Base-by-base conservation (phyloP, 2,888 invertebrate genomes). In the Sphinx pinastri region DNA sequence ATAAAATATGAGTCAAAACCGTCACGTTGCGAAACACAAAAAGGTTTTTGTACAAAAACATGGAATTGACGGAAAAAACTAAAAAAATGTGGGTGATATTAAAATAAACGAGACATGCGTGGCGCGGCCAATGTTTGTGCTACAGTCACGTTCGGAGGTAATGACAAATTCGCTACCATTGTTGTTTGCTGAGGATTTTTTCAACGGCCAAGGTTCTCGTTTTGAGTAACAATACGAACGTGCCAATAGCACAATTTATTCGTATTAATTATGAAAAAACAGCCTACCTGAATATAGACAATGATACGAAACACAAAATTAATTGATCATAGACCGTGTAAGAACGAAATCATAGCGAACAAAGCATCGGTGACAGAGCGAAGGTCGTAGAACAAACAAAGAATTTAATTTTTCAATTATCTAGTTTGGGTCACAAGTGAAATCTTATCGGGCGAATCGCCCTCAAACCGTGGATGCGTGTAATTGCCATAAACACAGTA, bases 401-500 rank as follows among this genome's bases (percentile, higher is more conserved):
- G 79, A 82, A 81, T 83, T 86, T 66, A 70, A 88, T 88, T 88
- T 88, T 85, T 81, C 83, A 88, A 89, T 89, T 87, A 83, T 86
- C 85, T 85, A 83, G 82, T 83, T 86, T 84, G 82, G 91, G 91
- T 89, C 90, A 89, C 84, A 89, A 92, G 92, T 87, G 92, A 93
- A 93, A 93, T 90, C 92, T 86, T 83, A 84, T 85, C 83, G 84
- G 81, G 81, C 75, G 77, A 25, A 25, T 80, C 84, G 91, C 89
- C 89, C 90, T 88, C 87, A 86, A 90, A 89, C 84, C 88, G 88
- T 86, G 91, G 92, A 91, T 88, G 93, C 93, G 90, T 92, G 90
- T 93, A 92, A 93, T 93, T 92, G 92, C 82, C 81, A 83, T 89
- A 91, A 88, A 89, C 84, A 84, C 78, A 80, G 79, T 87, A 92